Evolutionary conservation across 2,888 invertebrate genomes (phyloP).

Genomic region (Acrobasis repandana): DNA sequence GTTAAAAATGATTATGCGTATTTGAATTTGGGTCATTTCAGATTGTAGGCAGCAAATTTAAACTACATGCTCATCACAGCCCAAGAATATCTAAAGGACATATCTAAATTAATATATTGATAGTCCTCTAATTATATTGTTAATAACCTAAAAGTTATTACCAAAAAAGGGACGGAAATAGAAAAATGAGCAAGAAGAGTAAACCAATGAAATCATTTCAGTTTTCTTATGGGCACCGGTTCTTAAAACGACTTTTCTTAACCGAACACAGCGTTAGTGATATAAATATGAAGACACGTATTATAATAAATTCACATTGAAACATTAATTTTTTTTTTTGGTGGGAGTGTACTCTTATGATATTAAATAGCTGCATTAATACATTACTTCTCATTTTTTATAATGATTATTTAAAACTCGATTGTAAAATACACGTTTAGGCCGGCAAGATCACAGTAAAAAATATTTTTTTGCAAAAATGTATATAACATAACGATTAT

Average conservation of each 20-base stretch:
- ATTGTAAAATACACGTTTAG: not conserved
- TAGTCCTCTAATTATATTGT: slow-evolving; percentile 24
- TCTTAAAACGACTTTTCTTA: slow-evolving; percentile 36
- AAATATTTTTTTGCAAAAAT: not conserved
- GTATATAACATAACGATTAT: not conserved
- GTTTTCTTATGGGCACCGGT: slow-evolving; percentile 29
- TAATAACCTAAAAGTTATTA: slow-evolving; percentile 37
- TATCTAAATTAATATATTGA: slow-evolving; percentile 43
- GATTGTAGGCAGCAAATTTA: slow-evolving; percentile 22
- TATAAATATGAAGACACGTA: slow-evolving; percentile 41
- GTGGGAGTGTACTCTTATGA: slow-evolving; percentile 19
- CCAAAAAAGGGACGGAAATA: slow-evolving; percentile 69
- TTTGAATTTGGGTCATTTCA: slow-evolving; percentile 15
- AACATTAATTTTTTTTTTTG: slow-evolving; percentile 30
- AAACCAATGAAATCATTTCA: slow-evolving; percentile 32
- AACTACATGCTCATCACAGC: slow-evolving; percentile 53
- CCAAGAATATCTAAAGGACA: slow-evolving; percentile 58
- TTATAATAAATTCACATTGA: slow-evolving; percentile 31
- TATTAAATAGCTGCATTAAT: not conserved
- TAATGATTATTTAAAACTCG: not conserved
- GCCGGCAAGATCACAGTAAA: slow-evolving; percentile 3
- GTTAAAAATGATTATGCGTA: slow-evolving; percentile 14
- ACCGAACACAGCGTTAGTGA: slow-evolving; percentile 66
- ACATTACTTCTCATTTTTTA: not conserved
- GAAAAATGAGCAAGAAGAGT: slow-evolving; percentile 66